Evolutionary conservation across 2,888 invertebrate species (phyloP), one percentile per base, ranked within the genome.

Genomic region (Pasiphila rectangulata): DNA sequence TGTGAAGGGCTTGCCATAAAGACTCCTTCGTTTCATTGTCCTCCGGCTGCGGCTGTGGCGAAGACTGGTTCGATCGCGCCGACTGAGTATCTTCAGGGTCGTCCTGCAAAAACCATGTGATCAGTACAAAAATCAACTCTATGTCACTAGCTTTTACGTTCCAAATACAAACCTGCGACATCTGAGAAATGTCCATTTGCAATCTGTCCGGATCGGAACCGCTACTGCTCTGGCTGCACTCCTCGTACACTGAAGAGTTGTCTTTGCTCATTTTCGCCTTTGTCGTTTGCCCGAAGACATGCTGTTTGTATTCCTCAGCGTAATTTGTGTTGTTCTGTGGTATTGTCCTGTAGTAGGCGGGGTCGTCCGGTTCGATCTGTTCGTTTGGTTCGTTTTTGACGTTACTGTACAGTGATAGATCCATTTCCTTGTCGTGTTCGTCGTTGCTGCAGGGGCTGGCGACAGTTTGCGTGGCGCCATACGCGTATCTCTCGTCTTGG

Each of bases 171-270:
- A 87, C 87, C 85, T 88, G 88, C 59, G 87, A 86, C 78, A 87
- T 81, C 67, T 88, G 88, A 16, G 88, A 88, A 59, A 92, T 92
- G 74, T 94, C 94, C 78, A 94, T 94, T 67, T 94, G 94, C 62
- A 94, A 79, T 63, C 94, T 85, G 61, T 93, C 94, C 1, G 93
- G 93, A 82, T 95, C 94, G 0, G 94, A 94, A 57, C 92, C 92
- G 69, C 92, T 92, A 72, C 93, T 93, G 72, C 91, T 93, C 56
- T 91, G 90, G 64, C 91, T 92, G 67, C 90, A 91, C 30, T 91
- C 91, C 56, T 90, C 89, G 53, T 87, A 91, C 43, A 87, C 87
- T 19, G 88, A 84, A 39, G 89, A 74, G 56, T 84, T 90, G 48
- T 90, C 90, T 55, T 87, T 83, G 12, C 74, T 57, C 15, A 67